A percentile compares a stretch with the other conserved stretches of the same genome.
Evolutionary conservation across 2,797 vertebrate species (phyloP).

Genomic region (Danio tinwini): DNA sequence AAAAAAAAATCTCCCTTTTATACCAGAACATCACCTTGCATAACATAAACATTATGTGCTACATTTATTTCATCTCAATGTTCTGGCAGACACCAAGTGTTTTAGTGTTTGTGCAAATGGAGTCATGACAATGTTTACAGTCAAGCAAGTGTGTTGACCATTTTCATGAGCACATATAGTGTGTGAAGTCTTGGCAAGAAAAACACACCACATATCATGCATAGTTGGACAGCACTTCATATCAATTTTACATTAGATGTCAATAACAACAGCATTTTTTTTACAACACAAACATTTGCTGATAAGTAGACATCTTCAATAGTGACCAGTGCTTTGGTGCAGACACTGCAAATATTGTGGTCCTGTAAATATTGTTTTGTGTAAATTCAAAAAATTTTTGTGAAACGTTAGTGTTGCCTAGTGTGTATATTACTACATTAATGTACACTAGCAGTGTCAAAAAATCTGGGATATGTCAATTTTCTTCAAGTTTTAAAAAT

Average conservation of each 20-base stretch:
- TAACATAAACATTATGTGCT: constrained; percentile 30
- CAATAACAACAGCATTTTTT: constrained; percentile 20
- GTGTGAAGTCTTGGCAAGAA: constrained; percentile 16
- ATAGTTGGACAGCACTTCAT: background rate
- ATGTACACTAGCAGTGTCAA: no score
- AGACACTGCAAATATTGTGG: background rate
- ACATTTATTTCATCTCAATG: constrained; percentile 42
- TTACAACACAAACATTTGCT: background rate
- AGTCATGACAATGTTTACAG: constrained; percentile 11
- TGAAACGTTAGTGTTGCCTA: background rate
- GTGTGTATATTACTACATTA: background rate
- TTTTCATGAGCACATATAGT: constrained; percentile 23
- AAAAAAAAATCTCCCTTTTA: constrained; percentile 4
- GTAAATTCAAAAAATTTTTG: background rate
- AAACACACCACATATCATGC: constrained; percentile 24
- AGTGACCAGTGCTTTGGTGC: background rate
- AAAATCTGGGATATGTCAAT: no score
- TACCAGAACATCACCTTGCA: constrained; percentile 9
- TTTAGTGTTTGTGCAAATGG: constrained; percentile 28
- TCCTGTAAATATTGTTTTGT: background rate
- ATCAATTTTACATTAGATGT: background rate
- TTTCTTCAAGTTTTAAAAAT: no score
- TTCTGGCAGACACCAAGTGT: constrained; percentile 29
- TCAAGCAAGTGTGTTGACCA: constrained; percentile 14
- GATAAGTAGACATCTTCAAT: background rate